These are phyloP conservation scores for Daphoenositta chrysoptera DNA, from an alignment of 2,113 vertebrate genomes.

Conservation along the genomic window DNA sequence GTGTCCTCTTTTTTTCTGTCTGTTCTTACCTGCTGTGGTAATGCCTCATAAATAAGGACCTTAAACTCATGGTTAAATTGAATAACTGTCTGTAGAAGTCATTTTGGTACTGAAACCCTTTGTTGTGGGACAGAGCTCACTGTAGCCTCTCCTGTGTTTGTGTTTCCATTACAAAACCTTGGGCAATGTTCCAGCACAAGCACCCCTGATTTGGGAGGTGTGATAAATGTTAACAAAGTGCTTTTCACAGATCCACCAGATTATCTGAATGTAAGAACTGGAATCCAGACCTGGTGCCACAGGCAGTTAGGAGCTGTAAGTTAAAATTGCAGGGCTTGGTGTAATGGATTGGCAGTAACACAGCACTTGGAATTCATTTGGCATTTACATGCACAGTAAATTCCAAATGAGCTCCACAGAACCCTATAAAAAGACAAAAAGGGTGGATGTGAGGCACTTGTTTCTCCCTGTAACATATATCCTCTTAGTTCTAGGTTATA, in stretches of 20 bases:
- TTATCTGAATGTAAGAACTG: background rate
- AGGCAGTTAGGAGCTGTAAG: background rate
- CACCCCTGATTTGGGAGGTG: background rate
- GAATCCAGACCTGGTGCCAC: background rate
- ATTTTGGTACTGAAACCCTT: background rate
- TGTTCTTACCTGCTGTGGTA: background rate
- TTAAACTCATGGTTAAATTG: background rate
- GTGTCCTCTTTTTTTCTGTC: background rate
- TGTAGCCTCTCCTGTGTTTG: background rate
- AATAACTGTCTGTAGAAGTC: background rate
- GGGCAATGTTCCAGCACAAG: background rate
- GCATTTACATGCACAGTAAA: constrained; percentile 56
- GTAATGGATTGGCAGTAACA: constrained; percentile 3
- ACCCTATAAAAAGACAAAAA: constrained; percentile 1
- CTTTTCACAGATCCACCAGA: background rate
- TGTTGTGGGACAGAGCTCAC: background rate
- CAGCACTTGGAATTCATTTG: constrained; percentile 35
- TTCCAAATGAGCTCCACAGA: constrained; percentile 50
- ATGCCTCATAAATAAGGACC: background rate
- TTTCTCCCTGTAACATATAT: background rate
- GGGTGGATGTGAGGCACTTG: background rate
- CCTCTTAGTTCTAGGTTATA: background rate
- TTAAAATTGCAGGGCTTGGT: background rate
- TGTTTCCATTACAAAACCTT: background rate
- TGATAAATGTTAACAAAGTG: background rate